These are phyloP conservation scores for Lasioglossum oenotherae DNA, from an alignment of 2,888 invertebrate species.

Conservation along the genomic window DNA sequence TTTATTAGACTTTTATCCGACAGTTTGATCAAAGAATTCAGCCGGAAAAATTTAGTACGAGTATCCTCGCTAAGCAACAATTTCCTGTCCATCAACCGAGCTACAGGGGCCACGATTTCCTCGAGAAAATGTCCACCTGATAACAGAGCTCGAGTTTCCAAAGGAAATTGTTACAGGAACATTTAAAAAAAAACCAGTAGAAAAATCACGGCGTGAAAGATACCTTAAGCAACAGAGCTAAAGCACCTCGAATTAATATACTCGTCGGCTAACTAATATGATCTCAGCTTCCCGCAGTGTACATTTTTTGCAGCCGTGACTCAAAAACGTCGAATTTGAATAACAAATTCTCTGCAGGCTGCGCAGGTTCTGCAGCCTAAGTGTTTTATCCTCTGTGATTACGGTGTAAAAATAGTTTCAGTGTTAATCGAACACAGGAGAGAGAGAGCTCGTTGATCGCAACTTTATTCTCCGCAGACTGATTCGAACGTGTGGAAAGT, in stretches of 20 bases:
- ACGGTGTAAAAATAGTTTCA: neutral
- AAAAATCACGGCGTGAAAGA: neutral
- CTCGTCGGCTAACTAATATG: neutral
- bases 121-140: neutral
- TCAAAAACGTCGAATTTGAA: neutral
- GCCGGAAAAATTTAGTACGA: too few relatives aligned
- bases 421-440: neutral
- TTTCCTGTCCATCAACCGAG: neutral
- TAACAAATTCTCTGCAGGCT: neutral
- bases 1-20: too few relatives aligned
- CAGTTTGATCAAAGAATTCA: too few relatives aligned
- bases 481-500: neutral
- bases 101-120: neutral
- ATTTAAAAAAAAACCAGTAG: neutral
- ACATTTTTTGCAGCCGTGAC: neutral
- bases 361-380: neutral
- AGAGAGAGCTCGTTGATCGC: neutral
- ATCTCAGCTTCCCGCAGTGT: neutral
- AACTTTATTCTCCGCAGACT: neutral
- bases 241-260: neutral
- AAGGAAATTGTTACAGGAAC: neutral
- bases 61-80: too few relatives aligned
- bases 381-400: neutral
- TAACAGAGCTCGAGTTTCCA: neutral
- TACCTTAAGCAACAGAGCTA: neutral